Percentiles rank a stretch among this genome's conserved stretches.
These are phyloP conservation scores for Eueremaeus valkanovi DNA, from an alignment of 2,888 invertebrate species.

Conservation along the genomic window DNA sequence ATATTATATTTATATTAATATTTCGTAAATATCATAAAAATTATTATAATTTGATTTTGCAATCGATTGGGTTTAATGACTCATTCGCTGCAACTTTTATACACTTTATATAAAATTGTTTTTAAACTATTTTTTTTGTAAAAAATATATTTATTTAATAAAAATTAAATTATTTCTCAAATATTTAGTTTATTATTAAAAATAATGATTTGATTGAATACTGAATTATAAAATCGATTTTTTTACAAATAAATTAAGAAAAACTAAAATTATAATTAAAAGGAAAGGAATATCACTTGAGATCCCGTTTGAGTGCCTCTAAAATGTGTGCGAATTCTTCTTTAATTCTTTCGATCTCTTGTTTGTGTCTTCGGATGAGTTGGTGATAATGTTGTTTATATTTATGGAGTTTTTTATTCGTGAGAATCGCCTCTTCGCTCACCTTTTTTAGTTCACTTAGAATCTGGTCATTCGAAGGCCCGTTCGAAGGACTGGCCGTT, in stretches of 20 bases:
- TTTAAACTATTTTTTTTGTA: no score
- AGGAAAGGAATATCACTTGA: background rate
- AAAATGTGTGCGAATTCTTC: slow-evolving; percentile 23
- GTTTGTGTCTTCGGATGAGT: background rate
- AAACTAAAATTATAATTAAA: background rate
- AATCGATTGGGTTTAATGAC: no score
- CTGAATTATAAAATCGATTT: no score
- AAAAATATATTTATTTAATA: no score
- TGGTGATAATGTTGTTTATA: slow-evolving; percentile 29
- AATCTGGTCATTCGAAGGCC: slow-evolving; percentile 5
- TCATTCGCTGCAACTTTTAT: no score
- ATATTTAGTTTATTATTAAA: no score
- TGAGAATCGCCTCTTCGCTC: slow-evolving; percentile 4
- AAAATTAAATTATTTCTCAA: no score
- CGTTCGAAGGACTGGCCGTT: background rate
- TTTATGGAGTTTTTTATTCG: slow-evolving; percentile 11
- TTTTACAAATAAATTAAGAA: background rate
- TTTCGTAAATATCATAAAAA: no score
- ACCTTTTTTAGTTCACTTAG: slow-evolving; percentile 18
- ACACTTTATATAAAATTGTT: no score
- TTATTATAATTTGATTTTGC: no score
- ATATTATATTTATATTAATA: no score
- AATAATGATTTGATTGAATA: no score
- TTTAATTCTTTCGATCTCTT: slow-evolving; percentile 17
- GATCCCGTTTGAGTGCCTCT: background rate